A percentile compares a stretch with the other conserved stretches of the same genome.
These are phyloP conservation scores for Conus canariensis DNA, from an alignment of 2,888 invertebrate genomes.

Conservation along the genomic window DNA sequence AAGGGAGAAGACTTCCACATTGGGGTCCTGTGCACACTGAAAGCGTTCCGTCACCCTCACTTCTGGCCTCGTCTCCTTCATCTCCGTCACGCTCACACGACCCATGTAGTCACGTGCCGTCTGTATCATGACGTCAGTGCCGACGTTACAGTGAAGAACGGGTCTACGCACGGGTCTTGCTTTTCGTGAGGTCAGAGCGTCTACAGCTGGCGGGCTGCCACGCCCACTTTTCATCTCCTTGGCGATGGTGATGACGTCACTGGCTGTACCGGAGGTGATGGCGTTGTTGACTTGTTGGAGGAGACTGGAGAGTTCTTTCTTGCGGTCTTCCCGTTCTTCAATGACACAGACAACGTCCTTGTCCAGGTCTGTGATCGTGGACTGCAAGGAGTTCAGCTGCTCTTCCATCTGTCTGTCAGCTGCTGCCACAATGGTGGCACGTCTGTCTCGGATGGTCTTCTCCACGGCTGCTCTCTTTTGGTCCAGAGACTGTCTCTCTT, in stretches of 20 bases:
- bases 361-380: no score
- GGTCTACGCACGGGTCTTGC: not conserved
- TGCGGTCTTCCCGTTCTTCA: no score
- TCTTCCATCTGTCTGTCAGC: no score
- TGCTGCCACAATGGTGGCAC: not conserved
- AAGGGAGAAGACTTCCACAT: no score
- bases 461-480: not conserved
- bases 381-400: no score
- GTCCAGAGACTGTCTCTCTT: not conserved
- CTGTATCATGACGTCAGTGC: not conserved
- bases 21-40: not conserved
- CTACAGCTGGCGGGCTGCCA: no score
- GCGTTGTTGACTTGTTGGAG: no score
- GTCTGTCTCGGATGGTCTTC: not conserved
- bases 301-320: no score
- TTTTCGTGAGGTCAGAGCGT: not conserved
- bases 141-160: not conserved
- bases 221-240: no score
- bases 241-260: no score
- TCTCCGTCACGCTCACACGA: not conserved
- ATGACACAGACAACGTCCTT: no score
- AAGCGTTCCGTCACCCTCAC: not conserved
- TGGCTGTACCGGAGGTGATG: no score
- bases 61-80: not conserved
- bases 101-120: constrained; percentile 11